Percentiles rank a stretch among this genome's conserved stretches.
These are phyloP conservation scores for Cetonia aurata DNA, from an alignment of 2,888 invertebrate genomes.

Conservation along the genomic window DNA sequence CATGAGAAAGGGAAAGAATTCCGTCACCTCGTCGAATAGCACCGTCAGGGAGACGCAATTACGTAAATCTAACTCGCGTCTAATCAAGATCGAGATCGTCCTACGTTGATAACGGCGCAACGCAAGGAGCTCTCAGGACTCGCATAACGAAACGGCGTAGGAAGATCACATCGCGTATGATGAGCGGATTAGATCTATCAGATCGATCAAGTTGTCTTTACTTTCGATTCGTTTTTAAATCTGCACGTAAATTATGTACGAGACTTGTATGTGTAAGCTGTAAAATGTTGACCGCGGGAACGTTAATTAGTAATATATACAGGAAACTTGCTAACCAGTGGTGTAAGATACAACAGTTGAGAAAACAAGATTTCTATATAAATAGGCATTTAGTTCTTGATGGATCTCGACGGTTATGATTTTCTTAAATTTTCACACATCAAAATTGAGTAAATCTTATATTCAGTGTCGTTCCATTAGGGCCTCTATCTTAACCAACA, in stretches of 20 bases:
- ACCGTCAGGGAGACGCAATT: constrained; percentile 27
- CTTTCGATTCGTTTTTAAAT: constrained; percentile 7
- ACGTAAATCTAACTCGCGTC: constrained; percentile 33
- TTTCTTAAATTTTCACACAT: no score
- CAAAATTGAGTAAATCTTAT: no score
- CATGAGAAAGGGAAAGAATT: constrained; percentile 15
- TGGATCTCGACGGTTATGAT: no score
- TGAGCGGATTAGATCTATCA: constrained; percentile 6
- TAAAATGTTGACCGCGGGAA: no score
- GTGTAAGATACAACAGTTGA: no score
- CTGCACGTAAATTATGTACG: constrained; percentile 14
- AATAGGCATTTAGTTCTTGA: no score
- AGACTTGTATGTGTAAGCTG: no score
- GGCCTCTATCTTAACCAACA: no score
- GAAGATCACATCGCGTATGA: constrained; percentile 33
- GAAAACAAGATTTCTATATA: no score
- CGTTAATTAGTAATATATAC: no score
- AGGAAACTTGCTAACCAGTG: no score
- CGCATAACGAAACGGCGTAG: constrained; percentile 18
- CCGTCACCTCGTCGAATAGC: constrained; percentile 4
- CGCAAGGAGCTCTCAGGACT: not conserved
- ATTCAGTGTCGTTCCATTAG: no score
- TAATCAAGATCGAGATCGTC: constrained; percentile 38
- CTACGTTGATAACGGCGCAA: constrained; percentile 16
- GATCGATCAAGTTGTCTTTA: constrained; percentile 32